phyloP scores from a whole-genome alignment of 2,888 invertebrate species.

The Cabera pusaria region DNA sequence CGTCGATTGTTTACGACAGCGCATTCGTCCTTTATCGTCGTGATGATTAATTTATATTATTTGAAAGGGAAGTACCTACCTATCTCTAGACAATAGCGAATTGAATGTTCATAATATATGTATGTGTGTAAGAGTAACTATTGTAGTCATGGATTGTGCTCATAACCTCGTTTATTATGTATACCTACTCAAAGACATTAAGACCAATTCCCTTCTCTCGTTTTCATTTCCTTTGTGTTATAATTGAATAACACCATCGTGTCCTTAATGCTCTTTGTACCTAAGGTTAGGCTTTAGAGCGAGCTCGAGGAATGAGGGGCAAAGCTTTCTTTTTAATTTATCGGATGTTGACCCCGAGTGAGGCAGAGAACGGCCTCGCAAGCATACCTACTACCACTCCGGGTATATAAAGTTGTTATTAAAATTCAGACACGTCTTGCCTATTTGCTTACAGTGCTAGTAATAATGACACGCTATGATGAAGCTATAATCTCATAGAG shows the following conservation, averaged over 20 bases:
- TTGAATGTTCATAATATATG: slow-evolving; percentile 14
- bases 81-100: too few relatives aligned
- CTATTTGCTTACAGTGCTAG: too few relatives aligned
- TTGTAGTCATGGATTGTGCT: too few relatives aligned
- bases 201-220: not conserved
- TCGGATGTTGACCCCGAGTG: slow-evolving; percentile 16
- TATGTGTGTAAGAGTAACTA: not conserved
- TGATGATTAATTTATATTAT: slow-evolving; percentile 16
- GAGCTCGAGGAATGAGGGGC: slow-evolving; percentile 18
- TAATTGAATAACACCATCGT: slow-evolving; percentile 4
- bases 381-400: not conserved
- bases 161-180: too few relatives aligned
- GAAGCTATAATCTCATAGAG: slow-evolving; percentile 2
- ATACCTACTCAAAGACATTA: too few relatives aligned
- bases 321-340: slow-evolving; percentile 27
- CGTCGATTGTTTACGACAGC: slow-evolving; percentile 40
- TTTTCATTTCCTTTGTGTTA: slow-evolving; percentile 5
- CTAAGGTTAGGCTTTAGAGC: not conserved
- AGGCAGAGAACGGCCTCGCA: slow-evolving; percentile 12
- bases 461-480: slow-evolving; percentile 3
- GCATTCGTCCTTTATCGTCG: slow-evolving; percentile 15
- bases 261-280: slow-evolving; percentile 5
- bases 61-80: slow-evolving; percentile 15
- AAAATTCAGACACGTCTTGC: slow-evolving; percentile 19
- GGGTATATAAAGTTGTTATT: slow-evolving; percentile 4